Evolutionary conservation across 2,888 invertebrate genomes (phyloP), one percentile per base, ranked within the genome.

Genomic region (Hemithea aestivaria): DNA sequence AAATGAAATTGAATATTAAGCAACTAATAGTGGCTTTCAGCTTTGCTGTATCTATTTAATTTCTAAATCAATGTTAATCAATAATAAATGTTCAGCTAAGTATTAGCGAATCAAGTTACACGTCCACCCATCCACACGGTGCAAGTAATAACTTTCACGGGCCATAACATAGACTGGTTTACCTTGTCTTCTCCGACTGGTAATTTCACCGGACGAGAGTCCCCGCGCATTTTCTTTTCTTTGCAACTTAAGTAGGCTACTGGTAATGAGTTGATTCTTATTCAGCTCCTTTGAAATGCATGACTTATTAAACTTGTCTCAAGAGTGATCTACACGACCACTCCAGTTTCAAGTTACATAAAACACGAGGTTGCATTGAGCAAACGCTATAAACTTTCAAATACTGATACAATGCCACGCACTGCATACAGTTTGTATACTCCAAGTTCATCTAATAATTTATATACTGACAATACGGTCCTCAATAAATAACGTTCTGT

Each of bases 211-310:
- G 66, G 68, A 70, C 62, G 61, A 63, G 65, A 56, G 61, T 73
- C 72, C 74, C 71, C 61, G 61, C 64, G 61, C 64, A 73, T 77
- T 85, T 80, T 84, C 80, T 83, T 83, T 81, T 83, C 81, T 73
- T 74, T 58, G 62, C 74, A 73, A 68, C 56, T 62, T 63, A 78
- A 67, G 75, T 84, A 69, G 80, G 83, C 67, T 74, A 76, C 64
- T 56, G 59, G 66, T 74, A 80, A 79, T 70, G 67, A 74, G 60
- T 54, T 66, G 72, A 83, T 82, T 84, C 77, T 72, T 64, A 63
- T 68, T 64, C 65, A 62, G 64, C 66, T 4, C 16, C 16, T 16
- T 66, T 71, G 65, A 62, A 66, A 51, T 64, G 48, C 56, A 58
- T 64, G 62, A 69, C 52, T 66, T 68, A 65, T 65, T n/a, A n/a